Conservation (phyloP, 2,888 invertebrate species). For the Synanthedon andrenaeformis region DNA sequence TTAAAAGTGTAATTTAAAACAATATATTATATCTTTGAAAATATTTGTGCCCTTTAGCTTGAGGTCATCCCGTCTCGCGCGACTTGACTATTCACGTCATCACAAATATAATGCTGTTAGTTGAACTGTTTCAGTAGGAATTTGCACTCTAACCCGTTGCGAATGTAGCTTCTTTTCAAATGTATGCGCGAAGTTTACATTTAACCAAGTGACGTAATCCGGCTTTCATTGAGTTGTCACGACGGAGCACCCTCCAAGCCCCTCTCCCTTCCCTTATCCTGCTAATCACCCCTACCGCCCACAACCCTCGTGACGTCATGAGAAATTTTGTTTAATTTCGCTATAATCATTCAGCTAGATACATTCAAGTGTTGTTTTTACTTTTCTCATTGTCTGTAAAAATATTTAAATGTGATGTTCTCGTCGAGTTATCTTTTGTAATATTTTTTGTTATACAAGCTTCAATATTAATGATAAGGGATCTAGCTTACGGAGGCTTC, state of each 20-base stretch:
- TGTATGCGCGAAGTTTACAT: neutral
- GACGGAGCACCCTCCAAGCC: conserved; percentile 11
- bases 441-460: too few relatives aligned
- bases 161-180: neutral
- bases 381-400: too few relatives aligned
- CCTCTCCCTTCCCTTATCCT: conserved; percentile 15
- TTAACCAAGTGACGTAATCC: conserved; percentile 22
- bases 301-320: conserved; percentile 30
- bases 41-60: conserved; percentile 9
- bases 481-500: too few relatives aligned
- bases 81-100: conserved; percentile 7
- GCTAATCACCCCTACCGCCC: conserved; percentile 20
- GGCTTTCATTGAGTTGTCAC: conserved; percentile 30
- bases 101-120: neutral
- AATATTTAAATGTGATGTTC: too few relatives aligned
- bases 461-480: too few relatives aligned
- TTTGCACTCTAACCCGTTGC: neutral
- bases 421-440: too few relatives aligned
- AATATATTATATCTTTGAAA: conserved; percentile 1
- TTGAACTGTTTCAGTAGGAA: too few relatives aligned
- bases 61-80: conserved; percentile 11
- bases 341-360: too few relatives aligned
- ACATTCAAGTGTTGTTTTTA: too few relatives aligned
- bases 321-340: neutral
- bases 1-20: too few relatives aligned